Conservation (phyloP, 2,888 invertebrate genomes). For the Margaritifera margaritifera region DNA sequence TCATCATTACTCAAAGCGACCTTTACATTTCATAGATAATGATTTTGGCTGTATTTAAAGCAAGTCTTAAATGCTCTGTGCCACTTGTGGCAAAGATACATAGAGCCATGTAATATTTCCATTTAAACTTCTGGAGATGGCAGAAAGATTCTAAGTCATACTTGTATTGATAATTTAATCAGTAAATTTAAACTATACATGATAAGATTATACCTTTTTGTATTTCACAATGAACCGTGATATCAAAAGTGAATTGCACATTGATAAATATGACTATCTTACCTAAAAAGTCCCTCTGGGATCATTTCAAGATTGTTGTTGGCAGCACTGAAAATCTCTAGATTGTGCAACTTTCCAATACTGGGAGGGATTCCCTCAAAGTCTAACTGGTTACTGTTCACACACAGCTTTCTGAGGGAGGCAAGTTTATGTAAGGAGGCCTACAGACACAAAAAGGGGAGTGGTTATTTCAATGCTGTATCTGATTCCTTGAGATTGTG, state of each 20-base stretch:
- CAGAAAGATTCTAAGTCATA: no score
- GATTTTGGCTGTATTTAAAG: no score
- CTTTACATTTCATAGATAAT: no score
- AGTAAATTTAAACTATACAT: not conserved
- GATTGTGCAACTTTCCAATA: constrained; percentile 92
- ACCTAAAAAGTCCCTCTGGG: constrained; percentile 97
- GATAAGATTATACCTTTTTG: not conserved
- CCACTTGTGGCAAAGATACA: no score
- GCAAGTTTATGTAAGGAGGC: constrained; percentile 89
- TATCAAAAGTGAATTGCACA: not conserved
- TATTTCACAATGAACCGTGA: not conserved
- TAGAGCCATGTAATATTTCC: no score
- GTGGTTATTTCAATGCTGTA: no score
- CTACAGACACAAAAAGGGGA: constrained; percentile 43
- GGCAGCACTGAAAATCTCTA: constrained; percentile 96
- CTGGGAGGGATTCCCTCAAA: constrained; percentile 99
- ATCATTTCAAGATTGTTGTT: constrained; percentile 98
- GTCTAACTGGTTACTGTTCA: constrained; percentile 95
- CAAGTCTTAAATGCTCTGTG: no score
- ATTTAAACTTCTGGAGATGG: no score
- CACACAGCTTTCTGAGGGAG: constrained; percentile 86
- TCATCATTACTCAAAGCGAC: not conserved
- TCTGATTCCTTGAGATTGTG: no score
- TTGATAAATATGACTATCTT: constrained; percentile 23
- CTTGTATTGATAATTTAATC: no score